These are phyloP conservation scores for Gnathonemus longibarbis DNA, from an alignment of 2,113 vertebrate species.

Conservation along the genomic window DNA sequence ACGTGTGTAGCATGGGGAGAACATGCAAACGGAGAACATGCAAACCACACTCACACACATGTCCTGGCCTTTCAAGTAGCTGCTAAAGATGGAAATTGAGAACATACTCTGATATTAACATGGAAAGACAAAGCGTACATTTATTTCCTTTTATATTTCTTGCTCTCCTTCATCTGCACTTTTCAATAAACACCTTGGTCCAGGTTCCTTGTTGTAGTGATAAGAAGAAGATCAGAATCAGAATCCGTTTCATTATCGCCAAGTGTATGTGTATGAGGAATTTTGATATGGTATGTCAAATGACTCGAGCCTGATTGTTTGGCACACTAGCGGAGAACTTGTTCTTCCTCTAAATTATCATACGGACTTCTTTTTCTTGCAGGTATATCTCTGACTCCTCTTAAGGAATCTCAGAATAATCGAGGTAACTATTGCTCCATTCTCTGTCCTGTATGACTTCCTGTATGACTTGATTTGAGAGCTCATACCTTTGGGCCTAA, in stretches of 20 bases:
- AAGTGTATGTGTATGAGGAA: background rate
- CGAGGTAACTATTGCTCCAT: background rate
- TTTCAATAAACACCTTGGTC: background rate
- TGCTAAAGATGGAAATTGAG: background rate
- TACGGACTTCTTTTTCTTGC: background rate
- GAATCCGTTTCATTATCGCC: background rate
- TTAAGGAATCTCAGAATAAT: background rate
- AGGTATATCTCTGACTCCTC: constrained; percentile 16
- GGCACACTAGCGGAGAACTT: background rate
- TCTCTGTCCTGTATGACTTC: background rate
- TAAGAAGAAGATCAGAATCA: background rate
- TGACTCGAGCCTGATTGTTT: background rate
- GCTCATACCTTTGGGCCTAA: background rate
- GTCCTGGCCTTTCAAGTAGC: background rate
- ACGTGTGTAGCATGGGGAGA: background rate
- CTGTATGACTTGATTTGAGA: background rate
- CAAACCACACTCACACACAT: background rate
- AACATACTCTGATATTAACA: background rate
- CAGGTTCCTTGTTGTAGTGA: background rate
- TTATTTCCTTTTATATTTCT: background rate
- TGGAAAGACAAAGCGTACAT: background rate
- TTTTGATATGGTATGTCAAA: background rate
- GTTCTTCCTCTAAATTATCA: background rate
- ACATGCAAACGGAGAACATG: background rate
- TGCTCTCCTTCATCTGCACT: background rate